Percentiles rank a stretch among this genome's conserved stretches.
Conservation (phyloP, 2,113 vertebrate species). For the Anas platyrhynchos region DNA sequence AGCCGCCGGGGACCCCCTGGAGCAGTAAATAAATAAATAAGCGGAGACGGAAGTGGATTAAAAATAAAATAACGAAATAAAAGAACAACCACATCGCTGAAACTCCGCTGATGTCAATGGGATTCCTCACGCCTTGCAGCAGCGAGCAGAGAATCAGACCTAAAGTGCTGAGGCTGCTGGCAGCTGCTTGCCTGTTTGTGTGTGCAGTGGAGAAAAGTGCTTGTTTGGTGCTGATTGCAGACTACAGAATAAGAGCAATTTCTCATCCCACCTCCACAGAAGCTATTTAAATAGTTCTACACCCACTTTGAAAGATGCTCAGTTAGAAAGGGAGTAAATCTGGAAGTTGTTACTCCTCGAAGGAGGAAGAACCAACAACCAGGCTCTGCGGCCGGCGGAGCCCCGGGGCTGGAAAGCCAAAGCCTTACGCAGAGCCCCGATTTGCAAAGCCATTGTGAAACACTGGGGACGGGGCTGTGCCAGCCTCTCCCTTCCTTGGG, state of each 20-base stretch:
- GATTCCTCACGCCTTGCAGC: conserved; percentile 41
- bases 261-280: conserved; percentile 68
- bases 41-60: neutral
- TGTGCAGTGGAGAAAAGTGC: conserved; percentile 67
- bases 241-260: conserved; percentile 71
- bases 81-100: neutral
- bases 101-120: neutral
- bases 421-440: neutral
- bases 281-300: conserved; percentile 67
- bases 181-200: conserved; percentile 61
- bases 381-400: neutral
- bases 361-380: neutral
- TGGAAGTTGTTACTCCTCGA: conserved; percentile 55
- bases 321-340: conserved; percentile 63
- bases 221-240: conserved; percentile 70
- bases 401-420: neutral
- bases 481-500: neutral
- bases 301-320: conserved; percentile 69
- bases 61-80: neutral
- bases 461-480: neutral
- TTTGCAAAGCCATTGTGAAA: neutral
- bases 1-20: neutral
- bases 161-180: conserved; percentile 40
- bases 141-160: neutral
- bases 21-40: neutral